A percentile compares a stretch with the other conserved stretches of the same genome.
These are phyloP conservation scores for Ormyrus thymus DNA, from an alignment of 2,888 invertebrate species.

Conservation along the genomic window DNA sequence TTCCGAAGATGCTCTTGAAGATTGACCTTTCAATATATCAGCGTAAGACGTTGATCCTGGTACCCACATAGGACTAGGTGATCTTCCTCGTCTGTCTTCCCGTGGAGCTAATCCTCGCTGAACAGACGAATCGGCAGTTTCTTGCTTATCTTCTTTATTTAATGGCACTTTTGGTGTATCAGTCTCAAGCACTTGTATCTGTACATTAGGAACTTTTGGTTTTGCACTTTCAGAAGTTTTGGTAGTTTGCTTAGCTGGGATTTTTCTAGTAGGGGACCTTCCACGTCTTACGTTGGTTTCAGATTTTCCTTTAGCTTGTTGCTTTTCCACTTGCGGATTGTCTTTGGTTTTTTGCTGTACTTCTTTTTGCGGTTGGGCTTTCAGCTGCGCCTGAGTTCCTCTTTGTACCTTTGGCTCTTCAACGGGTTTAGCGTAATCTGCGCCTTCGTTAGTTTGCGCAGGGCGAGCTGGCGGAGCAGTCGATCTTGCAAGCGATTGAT, in stretches of 20 bases:
- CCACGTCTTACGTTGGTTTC: constrained; percentile 74
- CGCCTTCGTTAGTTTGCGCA: constrained; percentile 11
- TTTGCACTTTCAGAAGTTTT: constrained; percentile 22
- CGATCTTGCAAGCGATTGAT: background rate
- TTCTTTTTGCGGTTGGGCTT: constrained; percentile 13
- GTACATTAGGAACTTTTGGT: constrained; percentile 54
- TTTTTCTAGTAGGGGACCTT: constrained; percentile 76
- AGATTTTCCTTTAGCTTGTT: constrained; percentile 34
- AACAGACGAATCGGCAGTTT: constrained; percentile 25
- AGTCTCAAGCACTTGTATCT: constrained; percentile 57
- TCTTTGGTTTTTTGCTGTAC: constrained; percentile 27
- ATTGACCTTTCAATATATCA: constrained; percentile 83
- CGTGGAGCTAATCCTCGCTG: constrained; percentile 61
- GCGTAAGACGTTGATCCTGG: constrained; percentile 87
- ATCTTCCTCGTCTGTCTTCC: constrained; percentile 75
- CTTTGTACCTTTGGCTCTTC: constrained; percentile 36
- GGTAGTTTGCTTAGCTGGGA: background rate
- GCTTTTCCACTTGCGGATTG: constrained; percentile 46
- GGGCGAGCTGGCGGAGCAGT: background rate
- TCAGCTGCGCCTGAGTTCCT: constrained; percentile 14
- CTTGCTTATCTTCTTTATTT: constrained; percentile 8
- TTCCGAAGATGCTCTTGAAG: constrained; percentile 63
- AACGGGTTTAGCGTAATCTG: constrained; percentile 12
- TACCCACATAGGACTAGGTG: constrained; percentile 84
- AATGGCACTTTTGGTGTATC: constrained; percentile 25